Evolutionary conservation across 2,797 vertebrate genomes (phyloP).

Genomic region (Thamnophis elegans): DNA sequence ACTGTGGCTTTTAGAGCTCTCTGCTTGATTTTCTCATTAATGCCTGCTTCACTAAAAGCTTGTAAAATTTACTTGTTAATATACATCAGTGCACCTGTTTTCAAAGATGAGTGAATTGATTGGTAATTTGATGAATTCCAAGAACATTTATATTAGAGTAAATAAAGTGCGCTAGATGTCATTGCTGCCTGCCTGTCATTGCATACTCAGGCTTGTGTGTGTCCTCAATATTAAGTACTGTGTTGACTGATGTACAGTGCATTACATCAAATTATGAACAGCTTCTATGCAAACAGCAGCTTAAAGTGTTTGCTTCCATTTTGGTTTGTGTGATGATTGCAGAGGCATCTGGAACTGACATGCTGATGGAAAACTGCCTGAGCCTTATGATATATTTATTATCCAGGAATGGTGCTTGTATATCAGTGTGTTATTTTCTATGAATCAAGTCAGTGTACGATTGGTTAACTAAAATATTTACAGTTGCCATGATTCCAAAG

Average conservation of each 20-base stretch:
- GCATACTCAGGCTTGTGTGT: neutral
- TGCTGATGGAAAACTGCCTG: conserved; percentile 54
- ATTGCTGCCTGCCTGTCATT: conserved; percentile 45
- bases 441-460: conserved; percentile 55
- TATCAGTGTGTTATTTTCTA: conserved; percentile 49
- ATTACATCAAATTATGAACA: conserved; percentile 59
- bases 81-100: conserved; percentile 58
- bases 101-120: conserved; percentile 63
- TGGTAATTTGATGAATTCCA: conserved; percentile 65
- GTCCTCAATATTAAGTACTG: conserved; percentile 51
- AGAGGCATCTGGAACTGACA: conserved; percentile 37
- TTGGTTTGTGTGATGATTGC: conserved; percentile 29
- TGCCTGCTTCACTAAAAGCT: conserved; percentile 53
- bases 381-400: conserved; percentile 50
- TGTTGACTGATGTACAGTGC: conserved; percentile 63
- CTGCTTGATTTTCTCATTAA: conserved; percentile 47
- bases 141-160: conserved; percentile 64
- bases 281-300: conserved; percentile 57
- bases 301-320: conserved; percentile 53
- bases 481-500: neutral
- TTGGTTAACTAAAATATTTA: conserved; percentile 60
- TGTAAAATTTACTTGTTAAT: conserved; percentile 61
- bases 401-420: conserved; percentile 44
- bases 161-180: conserved; percentile 63
- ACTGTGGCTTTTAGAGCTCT: conserved; percentile 36